A percentile compares a stretch with the other conserved stretches of the same genome.
Conservation (phyloP, 2,113 vertebrate genomes). For the Xiphias gladius region DNA sequence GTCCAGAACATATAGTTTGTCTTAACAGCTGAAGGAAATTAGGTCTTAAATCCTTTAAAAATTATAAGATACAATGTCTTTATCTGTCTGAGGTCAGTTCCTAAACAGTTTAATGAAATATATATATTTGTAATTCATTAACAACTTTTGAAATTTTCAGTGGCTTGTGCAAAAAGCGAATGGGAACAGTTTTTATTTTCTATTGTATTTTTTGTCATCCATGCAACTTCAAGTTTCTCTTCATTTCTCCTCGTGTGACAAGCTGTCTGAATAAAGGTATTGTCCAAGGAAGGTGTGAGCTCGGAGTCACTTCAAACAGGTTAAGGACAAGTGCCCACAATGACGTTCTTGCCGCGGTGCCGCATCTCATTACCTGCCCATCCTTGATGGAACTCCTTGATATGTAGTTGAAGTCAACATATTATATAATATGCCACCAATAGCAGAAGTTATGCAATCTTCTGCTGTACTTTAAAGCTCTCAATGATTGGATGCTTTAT, state of each 20-base stretch:
- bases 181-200: not conserved
- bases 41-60: not conserved
- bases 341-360: slow-evolving; percentile 51
- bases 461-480: slow-evolving; percentile 7
- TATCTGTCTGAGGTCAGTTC: too few species aligned
- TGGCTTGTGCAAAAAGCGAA: not conserved
- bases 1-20: not conserved
- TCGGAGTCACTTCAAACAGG: slow-evolving; percentile 63
- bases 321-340: slow-evolving; percentile 66
- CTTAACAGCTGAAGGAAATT: not conserved
- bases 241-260: slow-evolving; percentile 5
- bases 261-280: slow-evolving; percentile 46
- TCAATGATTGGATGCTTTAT: not conserved
- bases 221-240: not conserved
- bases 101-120: too few species aligned
- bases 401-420: slow-evolving; percentile 51
- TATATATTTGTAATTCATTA: too few species aligned
- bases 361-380: slow-evolving; percentile 58
- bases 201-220: not conserved
- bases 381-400: slow-evolving; percentile 61
- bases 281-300: slow-evolving; percentile 46
- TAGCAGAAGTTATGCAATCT: slow-evolving; percentile 55
- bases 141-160: not conserved
- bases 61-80: too few species aligned
- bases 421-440: slow-evolving; percentile 63